Base-by-base conservation (phyloP, 2,113 vertebrate genomes). In the Phainopepla nitens region DNA sequence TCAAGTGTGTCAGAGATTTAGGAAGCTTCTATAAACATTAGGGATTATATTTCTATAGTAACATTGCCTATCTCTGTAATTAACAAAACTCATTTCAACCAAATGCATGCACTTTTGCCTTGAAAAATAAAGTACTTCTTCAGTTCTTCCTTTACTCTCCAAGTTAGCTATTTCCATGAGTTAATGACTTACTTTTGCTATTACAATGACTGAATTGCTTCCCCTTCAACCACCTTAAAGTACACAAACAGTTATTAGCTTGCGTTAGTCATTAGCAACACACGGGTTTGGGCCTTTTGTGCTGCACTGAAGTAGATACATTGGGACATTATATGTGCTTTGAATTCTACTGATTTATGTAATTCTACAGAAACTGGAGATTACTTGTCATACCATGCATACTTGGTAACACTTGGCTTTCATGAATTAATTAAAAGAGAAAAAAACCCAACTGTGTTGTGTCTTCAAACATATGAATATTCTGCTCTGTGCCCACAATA, bases 161-260 rank as follows among this genome's bases (percentile, higher is more conserved):
- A 23, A 75, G 66, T 88, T 86, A 60, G 33, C 24, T 41, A 45
- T 72, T 81, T 86, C 68, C 71, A 53, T 49, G 58, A 81, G 95
- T 86, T 96, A 96, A 96, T 94, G 68, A 93, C 95, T 95, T 90
- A 91, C 75, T 73, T 93, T 73, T 94, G 54, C 56, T 66, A 23
- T 77, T 89, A 77, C 29, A 88, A 47, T 49, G 53, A 60, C 35
- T 35, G 50, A 93, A 73, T 73, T 90, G 44, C 31, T 93, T 92
- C 68, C 68, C 88, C 93, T 95, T 96, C 82, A 90, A 90, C 33
- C 35, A 73, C 90, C 75, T 90, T 94, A 76, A 90, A 86, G 51
- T 54, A 49, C 47, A 90, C 68, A 91, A 94, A 56, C n/a, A 95
- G 29, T 45, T 78, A 60, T 83, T 83, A 88, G 44, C 15, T 56